These are phyloP conservation scores for Drosophila dives DNA, from an alignment of 2,888 invertebrate genomes.

Conservation along the genomic window DNA sequence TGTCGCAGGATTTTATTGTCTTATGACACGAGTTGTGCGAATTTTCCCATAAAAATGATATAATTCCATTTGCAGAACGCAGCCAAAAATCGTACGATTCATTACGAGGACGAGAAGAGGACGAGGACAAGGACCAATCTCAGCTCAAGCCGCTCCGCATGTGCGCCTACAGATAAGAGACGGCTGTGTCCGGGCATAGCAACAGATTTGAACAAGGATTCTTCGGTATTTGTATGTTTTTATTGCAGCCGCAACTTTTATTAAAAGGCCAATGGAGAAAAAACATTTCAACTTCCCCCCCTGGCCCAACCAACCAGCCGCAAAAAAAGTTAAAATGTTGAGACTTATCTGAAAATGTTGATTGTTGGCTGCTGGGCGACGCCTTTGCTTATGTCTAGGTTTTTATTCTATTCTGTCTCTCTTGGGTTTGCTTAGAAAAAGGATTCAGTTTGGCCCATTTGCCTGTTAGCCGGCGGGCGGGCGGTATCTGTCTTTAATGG, in stretches of 20 bases:
- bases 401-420: slow-evolving; percentile 14
- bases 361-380: slow-evolving; percentile 48
- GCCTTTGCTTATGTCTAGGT: slow-evolving; percentile 17
- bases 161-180: slow-evolving; percentile 65
- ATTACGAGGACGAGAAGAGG: background rate
- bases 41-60: slow-evolving; percentile 67
- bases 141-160: slow-evolving; percentile 19
- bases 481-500: slow-evolving; percentile 60
- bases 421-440: slow-evolving; percentile 23
- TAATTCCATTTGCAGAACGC: slow-evolving; percentile 69
- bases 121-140: background rate
- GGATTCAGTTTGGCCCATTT: slow-evolving; percentile 40
- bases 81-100: slow-evolving; percentile 31
- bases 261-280: slow-evolving; percentile 63
- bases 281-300: slow-evolving; percentile 17
- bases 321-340: slow-evolving; percentile 24
- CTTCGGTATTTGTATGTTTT: slow-evolving; percentile 45
- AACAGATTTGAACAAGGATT: slow-evolving; percentile 57
- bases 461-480: slow-evolving; percentile 6
- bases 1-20: slow-evolving; percentile 66
- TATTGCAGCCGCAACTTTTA: slow-evolving; percentile 78
- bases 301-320: background rate
- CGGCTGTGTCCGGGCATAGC: slow-evolving; percentile 37
- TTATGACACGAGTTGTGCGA: slow-evolving; percentile 63
- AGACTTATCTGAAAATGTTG: slow-evolving; percentile 72